Percentiles rank a stretch among this genome's conserved stretches.
Evolutionary conservation across 2,888 invertebrate species (phyloP).

Genomic region (Trissonchulus sp.): DNA sequence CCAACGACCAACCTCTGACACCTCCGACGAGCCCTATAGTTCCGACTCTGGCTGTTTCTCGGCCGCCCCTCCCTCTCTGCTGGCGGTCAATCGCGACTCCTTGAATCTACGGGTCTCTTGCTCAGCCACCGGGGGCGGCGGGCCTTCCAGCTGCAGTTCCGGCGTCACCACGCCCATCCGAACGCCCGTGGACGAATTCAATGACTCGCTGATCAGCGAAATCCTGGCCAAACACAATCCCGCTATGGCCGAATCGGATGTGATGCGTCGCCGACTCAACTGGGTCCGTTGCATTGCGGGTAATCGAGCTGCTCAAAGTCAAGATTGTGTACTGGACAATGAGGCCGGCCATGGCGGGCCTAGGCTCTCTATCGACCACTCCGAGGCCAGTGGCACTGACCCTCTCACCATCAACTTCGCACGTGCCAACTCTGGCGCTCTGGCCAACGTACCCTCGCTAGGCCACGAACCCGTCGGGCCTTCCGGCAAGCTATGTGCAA

Average conservation of each 20-base stretch:
- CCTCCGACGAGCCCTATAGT: constrained; percentile 26
- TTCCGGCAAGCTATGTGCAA: constrained; percentile 1
- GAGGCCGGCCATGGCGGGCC: background rate
- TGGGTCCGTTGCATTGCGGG: constrained; percentile 29
- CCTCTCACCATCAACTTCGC: background rate
- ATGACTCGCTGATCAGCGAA: constrained; percentile 27
- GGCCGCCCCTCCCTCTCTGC: background rate
- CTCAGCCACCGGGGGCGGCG: background rate
- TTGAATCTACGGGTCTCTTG: constrained; percentile 8
- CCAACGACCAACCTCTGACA: constrained; percentile 24
- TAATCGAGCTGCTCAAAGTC: constrained; percentile 32
- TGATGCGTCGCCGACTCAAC: constrained; percentile 20
- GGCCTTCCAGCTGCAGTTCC: constrained; percentile 15
- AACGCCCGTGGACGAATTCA: constrained; percentile 36
- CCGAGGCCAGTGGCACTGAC: background rate
- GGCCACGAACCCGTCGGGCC: background rate
- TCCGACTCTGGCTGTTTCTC: constrained; percentile 20
- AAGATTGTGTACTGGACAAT: constrained; percentile 27
- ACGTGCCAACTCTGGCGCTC: background rate
- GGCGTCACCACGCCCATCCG: constrained; percentile 24
- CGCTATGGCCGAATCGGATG: constrained; percentile 17
- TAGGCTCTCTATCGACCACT: no score
- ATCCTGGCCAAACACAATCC: background rate
- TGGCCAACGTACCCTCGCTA: background rate
- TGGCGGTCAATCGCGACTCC: constrained; percentile 15